Evolutionary conservation across 2,888 invertebrate genomes (phyloP), one percentile per base, ranked within the genome.

Genomic region (Magallana nippona): DNA sequence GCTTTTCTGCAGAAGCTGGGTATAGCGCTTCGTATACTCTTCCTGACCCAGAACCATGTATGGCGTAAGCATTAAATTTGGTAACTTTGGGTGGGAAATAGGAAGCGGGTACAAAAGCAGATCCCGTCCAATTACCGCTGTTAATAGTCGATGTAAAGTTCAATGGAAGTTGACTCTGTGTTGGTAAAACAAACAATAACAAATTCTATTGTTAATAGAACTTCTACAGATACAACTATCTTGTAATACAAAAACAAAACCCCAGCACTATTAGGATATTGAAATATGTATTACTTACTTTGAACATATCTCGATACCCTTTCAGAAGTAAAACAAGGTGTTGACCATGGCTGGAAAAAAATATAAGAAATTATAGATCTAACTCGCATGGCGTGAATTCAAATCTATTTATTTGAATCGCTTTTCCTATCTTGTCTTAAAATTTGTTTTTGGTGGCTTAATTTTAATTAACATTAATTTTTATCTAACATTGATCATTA

Each of bases 61-160:
- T 95, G 62, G 95, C 95, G 88, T 95, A 95, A 2, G 95, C 95
- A 89, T 95, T 95, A 89, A 95, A 95, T 85, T 93, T 94, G 56
- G 92, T 91, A 11, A 95, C 94, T 62, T 90, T 88, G 8, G 92
- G 92, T 32, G 95, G 95, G 78, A 95, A 93, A 89, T 95, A 95
- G 1, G 93, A 92, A 10, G 92, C 87, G 1, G 95, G 95, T 82
- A 95, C 93, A 63, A 92, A 90, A 2, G 94, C 94, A 27, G 86
- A 85, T n/a, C 95, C 94, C 55, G 87, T 89, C 95, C 95, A 95
- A n/a, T 86, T 88, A 55, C 91, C 90, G 10, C 87, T 89, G 13
- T 93, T 89, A 5, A 92, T 92, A 0, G 83, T 86, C 3, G 93
- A 89, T 55, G 85, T 88, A 83, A 92, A 94, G 0, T 92, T 83